phyloP scores from a whole-genome alignment of 2,888 invertebrate genomes.

The Oasisia sp. region DNA sequence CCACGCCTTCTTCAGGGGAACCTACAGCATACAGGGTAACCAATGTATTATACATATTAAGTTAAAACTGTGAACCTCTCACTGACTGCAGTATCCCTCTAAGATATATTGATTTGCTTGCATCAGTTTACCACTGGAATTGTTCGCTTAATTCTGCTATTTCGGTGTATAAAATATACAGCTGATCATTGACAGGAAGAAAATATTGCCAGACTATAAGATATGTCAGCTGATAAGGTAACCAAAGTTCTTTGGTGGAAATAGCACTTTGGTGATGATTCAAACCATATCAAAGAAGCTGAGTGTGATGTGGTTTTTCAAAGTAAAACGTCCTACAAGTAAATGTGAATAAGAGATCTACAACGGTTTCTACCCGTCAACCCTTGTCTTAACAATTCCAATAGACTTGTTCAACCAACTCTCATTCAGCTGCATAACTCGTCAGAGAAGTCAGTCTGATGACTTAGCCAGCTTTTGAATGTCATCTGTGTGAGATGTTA shows the following conservation, averaged over 20 bases:
- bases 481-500: too few species aligned
- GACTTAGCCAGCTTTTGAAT: too few species aligned
- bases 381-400: background rate
- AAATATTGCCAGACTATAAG: background rate
- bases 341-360: background rate
- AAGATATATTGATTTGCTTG: too few species aligned
- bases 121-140: too few species aligned
- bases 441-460: too few species aligned
- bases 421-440: too few species aligned
- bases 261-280: background rate
- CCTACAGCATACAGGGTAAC: constrained; percentile 48
- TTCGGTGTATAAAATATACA: background rate
- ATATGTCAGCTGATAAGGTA: background rate
- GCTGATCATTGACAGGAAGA: background rate
- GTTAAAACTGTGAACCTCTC: too few species aligned
- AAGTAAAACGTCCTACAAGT: background rate
- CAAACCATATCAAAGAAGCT: background rate
- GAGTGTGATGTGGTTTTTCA: background rate
- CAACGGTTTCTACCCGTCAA: background rate
- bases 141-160: background rate
- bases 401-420: too few species aligned
- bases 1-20: constrained; percentile 62
- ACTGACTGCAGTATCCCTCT: too few species aligned
- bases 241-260: background rate
- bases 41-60: too few species aligned